Evolutionary conservation across 2,888 invertebrate genomes (phyloP).

Genomic region (Oxytorus armatus): DNA sequence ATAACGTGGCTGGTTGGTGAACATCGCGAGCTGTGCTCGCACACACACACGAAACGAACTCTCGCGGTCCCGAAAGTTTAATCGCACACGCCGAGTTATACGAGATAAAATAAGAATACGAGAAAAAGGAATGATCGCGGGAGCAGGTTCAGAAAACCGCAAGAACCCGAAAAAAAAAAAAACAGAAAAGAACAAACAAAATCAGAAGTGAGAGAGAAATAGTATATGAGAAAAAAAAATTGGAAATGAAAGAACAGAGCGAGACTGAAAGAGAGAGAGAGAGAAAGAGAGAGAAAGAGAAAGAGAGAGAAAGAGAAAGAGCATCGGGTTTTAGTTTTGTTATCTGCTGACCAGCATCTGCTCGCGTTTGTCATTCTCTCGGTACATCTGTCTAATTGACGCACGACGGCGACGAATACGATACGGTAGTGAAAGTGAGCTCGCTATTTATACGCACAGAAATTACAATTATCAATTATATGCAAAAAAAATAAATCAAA

Average conservation of each 20-base stretch:
- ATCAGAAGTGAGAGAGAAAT: constrained; percentile 3
- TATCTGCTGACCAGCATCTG: constrained; percentile 69
- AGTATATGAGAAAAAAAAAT: constrained; percentile 8
- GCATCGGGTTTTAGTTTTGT: constrained; percentile 59
- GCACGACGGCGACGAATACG: constrained; percentile 56
- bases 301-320: constrained; percentile 13
- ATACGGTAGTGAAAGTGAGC: constrained; percentile 22
- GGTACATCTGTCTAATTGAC: constrained; percentile 75
- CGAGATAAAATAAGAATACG: constrained; percentile 20
- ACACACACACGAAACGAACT: constrained; percentile 31
- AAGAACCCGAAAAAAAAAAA: constrained; percentile 33
- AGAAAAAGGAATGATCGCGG: constrained; percentile 37
- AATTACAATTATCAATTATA: too few species aligned
- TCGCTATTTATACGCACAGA: neutral
- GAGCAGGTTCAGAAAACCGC: constrained; percentile 52
- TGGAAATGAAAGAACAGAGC: neutral
- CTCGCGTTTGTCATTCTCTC: constrained; percentile 71
- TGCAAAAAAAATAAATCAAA: too few species aligned
- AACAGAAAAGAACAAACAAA: too few species aligned
- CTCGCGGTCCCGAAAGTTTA: constrained; percentile 48
- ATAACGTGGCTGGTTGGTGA: constrained; percentile 52
- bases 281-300: neutral
- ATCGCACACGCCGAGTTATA: constrained; percentile 42
- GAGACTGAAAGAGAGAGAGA: too few species aligned
- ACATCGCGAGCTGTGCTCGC: constrained; percentile 31